Evolutionary conservation across 2,888 invertebrate species (phyloP).

Genomic region (Ernsta delagoae): DNA sequence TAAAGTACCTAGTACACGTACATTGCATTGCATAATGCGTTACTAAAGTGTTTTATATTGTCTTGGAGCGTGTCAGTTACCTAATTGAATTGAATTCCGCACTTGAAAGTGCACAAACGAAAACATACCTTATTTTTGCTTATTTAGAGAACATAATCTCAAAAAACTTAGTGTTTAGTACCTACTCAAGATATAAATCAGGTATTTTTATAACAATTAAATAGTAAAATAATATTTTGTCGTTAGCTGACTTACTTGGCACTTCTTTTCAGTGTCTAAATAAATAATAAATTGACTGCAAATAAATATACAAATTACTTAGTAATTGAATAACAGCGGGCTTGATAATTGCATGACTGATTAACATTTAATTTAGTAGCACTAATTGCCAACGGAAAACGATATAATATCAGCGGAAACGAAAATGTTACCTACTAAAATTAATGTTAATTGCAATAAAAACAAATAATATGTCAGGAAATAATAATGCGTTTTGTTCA

Average conservation of each 20-base stretch:
- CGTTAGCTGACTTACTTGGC: too few relatives aligned
- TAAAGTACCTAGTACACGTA: too few relatives aligned
- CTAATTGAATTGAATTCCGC: slow-evolving; percentile 14
- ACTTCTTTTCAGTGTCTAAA: too few relatives aligned
- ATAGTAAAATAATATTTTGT: too few relatives aligned
- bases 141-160: not conserved
- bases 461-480: not conserved
- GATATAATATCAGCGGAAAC: slow-evolving; percentile 14
- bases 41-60: slow-evolving; percentile 7
- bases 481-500: not conserved
- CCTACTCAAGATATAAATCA: too few relatives aligned
- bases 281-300: too few relatives aligned
- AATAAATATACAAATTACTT: too few relatives aligned
- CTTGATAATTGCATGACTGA: not conserved
- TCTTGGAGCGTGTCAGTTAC: slow-evolving; percentile 6
- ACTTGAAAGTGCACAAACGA: not conserved
- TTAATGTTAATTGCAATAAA: slow-evolving; percentile 10
- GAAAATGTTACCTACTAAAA: slow-evolving; percentile 9
- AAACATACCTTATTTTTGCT: not conserved
- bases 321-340: too few relatives aligned
- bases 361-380: not conserved
- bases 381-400: slow-evolving; percentile 21
- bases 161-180: not conserved
- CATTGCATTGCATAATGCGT: slow-evolving; percentile 1
- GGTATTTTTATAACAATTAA: too few relatives aligned